Percentiles rank a stretch among this genome's conserved stretches.
Evolutionary conservation across 2,797 vertebrate genomes (phyloP).

Genomic region (Pangasius mekongensis): DNA sequence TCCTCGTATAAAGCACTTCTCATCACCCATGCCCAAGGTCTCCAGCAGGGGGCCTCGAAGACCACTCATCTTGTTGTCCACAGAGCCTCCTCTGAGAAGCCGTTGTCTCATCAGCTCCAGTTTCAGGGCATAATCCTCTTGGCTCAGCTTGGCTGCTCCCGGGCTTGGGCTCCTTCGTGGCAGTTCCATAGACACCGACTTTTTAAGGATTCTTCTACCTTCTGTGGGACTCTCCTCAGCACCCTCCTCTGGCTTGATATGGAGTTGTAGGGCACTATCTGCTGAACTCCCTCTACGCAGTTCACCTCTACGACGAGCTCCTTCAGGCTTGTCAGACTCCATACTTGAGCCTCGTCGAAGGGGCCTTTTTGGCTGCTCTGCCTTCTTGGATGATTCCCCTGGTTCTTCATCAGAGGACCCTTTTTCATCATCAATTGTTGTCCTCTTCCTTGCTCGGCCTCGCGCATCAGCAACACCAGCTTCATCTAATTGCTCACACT

Average conservation of each 20-base stretch:
- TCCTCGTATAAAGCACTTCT: slow-evolving; percentile 76
- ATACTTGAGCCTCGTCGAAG: slow-evolving; percentile 86
- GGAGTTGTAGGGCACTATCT: slow-evolving; percentile 87
- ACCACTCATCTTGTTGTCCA: slow-evolving; percentile 93
- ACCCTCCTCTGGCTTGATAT: slow-evolving; percentile 74
- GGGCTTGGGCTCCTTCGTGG: slow-evolving; percentile 83
- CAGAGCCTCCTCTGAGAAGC: slow-evolving; percentile 83
- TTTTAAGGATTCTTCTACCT: slow-evolving; percentile 81
- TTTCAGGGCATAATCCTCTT: slow-evolving; percentile 90
- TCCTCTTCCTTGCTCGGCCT: slow-evolving; percentile 70
- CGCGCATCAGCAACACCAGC: slow-evolving; percentile 65
- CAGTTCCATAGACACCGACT: slow-evolving; percentile 84
- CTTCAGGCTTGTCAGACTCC: slow-evolving; percentile 81
- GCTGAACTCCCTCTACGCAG: slow-evolving; percentile 91
- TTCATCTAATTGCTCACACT: slow-evolving; percentile 65
- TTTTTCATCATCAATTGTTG: slow-evolving; percentile 70
- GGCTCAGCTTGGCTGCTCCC: slow-evolving; percentile 81
- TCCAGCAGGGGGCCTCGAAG: slow-evolving; percentile 93
- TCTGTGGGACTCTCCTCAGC: slow-evolving; percentile 70
- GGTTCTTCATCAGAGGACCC: slow-evolving; percentile 83
- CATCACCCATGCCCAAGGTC: slow-evolving; percentile 86
- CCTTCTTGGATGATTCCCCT: slow-evolving; percentile 70
- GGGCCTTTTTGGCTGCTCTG: slow-evolving; percentile 77
- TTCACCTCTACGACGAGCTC: slow-evolving; percentile 75
- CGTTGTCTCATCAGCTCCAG: slow-evolving; percentile 93